phyloP scores from a whole-genome alignment of 1,140 invertebrate species.

The Drosophila micromelanica region DNA sequence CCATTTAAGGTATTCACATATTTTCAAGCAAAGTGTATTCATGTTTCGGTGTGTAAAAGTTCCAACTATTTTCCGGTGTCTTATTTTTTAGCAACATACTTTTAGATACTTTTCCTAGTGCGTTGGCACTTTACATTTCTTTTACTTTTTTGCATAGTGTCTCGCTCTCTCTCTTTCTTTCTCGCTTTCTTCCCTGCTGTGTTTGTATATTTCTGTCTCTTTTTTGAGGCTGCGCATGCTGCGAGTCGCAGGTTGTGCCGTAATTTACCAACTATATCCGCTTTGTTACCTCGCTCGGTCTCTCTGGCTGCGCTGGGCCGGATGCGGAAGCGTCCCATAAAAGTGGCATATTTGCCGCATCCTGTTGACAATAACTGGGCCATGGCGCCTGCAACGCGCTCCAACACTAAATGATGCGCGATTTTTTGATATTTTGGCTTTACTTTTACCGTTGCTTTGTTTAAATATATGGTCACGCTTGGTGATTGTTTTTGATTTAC shows the following conservation, averaged over 20 bases:
- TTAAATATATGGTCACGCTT: background rate
- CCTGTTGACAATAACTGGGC: slow-evolving; percentile 73
- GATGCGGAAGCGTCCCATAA: slow-evolving; percentile 71
- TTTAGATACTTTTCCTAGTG: slow-evolving; percentile 42
- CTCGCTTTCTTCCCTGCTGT: background rate
- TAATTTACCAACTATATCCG: slow-evolving; percentile 79
- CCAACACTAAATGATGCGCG: slow-evolving; percentile 37
- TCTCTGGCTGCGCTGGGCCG: slow-evolving; percentile 29
- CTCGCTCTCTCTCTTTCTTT: background rate
- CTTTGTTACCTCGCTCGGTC: slow-evolving; percentile 50
- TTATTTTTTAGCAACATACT: slow-evolving; percentile 44
- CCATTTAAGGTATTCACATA: background rate
- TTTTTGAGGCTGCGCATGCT: slow-evolving; percentile 19
- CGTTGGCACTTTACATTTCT: slow-evolving; percentile 47
- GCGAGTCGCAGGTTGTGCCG: slow-evolving; percentile 56
- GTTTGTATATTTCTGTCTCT: background rate
- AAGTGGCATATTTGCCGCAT: slow-evolving; percentile 78
- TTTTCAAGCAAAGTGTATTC: background rate
- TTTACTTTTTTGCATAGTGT: slow-evolving; percentile 9
- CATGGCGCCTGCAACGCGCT: slow-evolving; percentile 15
- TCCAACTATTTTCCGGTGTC: slow-evolving; percentile 2
- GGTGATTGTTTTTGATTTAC: background rate
- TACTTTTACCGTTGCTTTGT: slow-evolving; percentile 9
- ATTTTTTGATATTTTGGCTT: slow-evolving; percentile 43
- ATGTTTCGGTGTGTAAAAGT: background rate